Conservation (phyloP, 2,113 vertebrate species). For the Hassar affinis region DNA sequence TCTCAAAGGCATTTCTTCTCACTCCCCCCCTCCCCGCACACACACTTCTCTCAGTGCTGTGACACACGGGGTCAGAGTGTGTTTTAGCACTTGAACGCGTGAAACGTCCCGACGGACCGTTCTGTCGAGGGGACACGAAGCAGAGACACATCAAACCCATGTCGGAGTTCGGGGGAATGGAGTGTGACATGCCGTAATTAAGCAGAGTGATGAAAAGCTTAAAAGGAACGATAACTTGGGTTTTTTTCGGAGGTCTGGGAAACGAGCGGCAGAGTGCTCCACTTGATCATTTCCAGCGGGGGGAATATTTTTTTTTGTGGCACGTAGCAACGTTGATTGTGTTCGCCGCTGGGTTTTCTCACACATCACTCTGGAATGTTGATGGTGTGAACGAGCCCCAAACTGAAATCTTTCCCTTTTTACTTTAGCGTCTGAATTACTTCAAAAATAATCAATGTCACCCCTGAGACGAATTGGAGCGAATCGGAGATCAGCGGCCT, state of each 20-base stretch:
- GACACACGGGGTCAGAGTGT: slow-evolving; percentile 51
- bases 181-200: slow-evolving; percentile 45
- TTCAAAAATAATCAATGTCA: slow-evolving; percentile 20
- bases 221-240: slow-evolving; percentile 36
- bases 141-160: slow-evolving; percentile 52
- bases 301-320: background rate
- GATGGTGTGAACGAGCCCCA: slow-evolving; percentile 3
- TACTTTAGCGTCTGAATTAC: slow-evolving; percentile 23
- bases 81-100: slow-evolving; percentile 28
- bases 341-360: slow-evolving; percentile 30
- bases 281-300: slow-evolving; percentile 34
- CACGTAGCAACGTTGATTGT: slow-evolving; percentile 36
- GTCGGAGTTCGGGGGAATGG: slow-evolving; percentile 39
- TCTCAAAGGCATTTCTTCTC: slow-evolving; percentile 18
- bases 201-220: slow-evolving; percentile 54
- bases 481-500: background rate
- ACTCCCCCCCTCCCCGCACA: slow-evolving; percentile 17
- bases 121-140: slow-evolving; percentile 49
- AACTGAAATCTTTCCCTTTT: background rate
- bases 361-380: slow-evolving; percentile 28
- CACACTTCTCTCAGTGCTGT: slow-evolving; percentile 27
- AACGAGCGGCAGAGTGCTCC: background rate
- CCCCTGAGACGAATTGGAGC: background rate
- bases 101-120: slow-evolving; percentile 24
- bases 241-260: slow-evolving; percentile 18